Percentiles rank a stretch among this genome's conserved stretches.
Conservation (phyloP, 2,888 invertebrate species). For the Andricus quercusramuli region DNA sequence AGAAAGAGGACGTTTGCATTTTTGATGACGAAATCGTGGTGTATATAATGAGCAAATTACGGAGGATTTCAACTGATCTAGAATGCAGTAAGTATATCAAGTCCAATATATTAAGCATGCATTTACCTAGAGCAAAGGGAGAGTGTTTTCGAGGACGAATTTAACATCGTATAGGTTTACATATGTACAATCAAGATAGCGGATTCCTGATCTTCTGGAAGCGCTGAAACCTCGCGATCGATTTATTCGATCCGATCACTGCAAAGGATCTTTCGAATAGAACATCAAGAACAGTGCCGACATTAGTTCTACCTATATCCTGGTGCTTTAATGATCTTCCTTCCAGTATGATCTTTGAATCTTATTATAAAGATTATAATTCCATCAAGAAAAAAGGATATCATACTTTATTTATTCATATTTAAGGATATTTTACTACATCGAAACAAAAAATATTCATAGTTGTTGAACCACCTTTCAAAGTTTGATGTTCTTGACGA, state of each 20-base stretch:
- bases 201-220: constrained; percentile 46
- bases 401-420: background rate
- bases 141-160: constrained; percentile 4
- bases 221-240: constrained; percentile 43
- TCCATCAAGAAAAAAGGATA: background rate
- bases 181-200: constrained; percentile 5
- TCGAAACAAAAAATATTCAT: no score
- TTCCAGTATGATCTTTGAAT: constrained; percentile 15
- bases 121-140: background rate
- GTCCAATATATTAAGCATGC: background rate
- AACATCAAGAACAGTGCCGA: constrained; percentile 16
- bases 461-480: no score
- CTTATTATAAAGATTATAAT: constrained; percentile 9
- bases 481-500: no score
- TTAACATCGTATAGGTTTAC: background rate
- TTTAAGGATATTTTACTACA: background rate
- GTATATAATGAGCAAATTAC: background rate
- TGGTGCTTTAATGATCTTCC: constrained; percentile 10
- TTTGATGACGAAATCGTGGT: constrained; percentile 44
- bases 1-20: constrained; percentile 49
- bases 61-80: background rate
- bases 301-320: constrained; percentile 11
- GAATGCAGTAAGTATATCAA: background rate
- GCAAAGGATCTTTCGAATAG: constrained; percentile 30
- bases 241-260: constrained; percentile 48